These are phyloP conservation scores for Ganaspis sp. DNA, from an alignment of 1,140 invertebrate species.

Conservation along the genomic window DNA sequence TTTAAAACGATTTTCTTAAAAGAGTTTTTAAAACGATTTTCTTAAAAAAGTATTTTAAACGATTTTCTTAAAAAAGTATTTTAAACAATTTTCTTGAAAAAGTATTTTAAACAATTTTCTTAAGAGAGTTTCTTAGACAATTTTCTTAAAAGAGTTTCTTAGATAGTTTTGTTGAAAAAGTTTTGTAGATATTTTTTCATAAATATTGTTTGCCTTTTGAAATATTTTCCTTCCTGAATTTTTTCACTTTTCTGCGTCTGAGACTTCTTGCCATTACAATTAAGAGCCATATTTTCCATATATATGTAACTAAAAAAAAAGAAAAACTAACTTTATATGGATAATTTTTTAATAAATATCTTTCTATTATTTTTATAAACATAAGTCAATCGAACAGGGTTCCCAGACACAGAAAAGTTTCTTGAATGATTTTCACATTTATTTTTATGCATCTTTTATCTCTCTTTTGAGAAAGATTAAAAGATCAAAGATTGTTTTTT, in stretches of 20 bases:
- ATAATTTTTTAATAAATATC: neutral
- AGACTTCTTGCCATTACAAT: slow-evolving; percentile 25
- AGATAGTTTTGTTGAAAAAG: too few relatives aligned
- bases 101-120: too few relatives aligned
- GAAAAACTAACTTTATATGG: neutral
- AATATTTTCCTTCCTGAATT: neutral
- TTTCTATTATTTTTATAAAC: neutral
- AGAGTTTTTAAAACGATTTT: too few relatives aligned
- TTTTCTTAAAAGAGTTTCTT: too few relatives aligned
- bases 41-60: too few relatives aligned
- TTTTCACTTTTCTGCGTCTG: neutral
- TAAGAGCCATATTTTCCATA: slow-evolving; percentile 3
- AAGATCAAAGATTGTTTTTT: neutral
- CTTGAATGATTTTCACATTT: neutral
- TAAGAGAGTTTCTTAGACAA: too few relatives aligned
- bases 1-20: too few relatives aligned
- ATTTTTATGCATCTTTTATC: neutral
- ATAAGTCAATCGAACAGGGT: neutral
- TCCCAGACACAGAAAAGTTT: slow-evolving; percentile 10
- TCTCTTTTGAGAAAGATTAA: neutral
- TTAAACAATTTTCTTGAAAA: too few relatives aligned
- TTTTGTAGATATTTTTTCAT: too few relatives aligned
- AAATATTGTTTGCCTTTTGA: neutral
- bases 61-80: too few relatives aligned
- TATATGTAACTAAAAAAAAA: neutral